Conservation (phyloP, 2,113 vertebrate genomes). For the Actenoides lindsayi region DNA sequence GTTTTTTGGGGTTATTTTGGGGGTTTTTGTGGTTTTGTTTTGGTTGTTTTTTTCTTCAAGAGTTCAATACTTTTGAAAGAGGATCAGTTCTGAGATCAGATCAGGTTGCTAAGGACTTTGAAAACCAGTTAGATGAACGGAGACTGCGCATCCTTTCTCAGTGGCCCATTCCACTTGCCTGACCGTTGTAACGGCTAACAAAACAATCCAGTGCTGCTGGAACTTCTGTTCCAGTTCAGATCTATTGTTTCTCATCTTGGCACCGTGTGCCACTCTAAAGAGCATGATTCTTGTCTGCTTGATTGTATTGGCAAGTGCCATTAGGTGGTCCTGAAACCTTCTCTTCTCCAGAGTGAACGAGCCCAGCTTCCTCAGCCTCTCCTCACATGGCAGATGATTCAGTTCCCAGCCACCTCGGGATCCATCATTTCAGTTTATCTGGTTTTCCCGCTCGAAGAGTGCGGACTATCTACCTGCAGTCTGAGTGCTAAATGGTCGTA, state of each 20-base stretch:
- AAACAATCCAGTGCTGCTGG: not conserved
- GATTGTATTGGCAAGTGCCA: not conserved
- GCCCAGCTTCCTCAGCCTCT: not conserved
- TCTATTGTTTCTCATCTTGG: not conserved
- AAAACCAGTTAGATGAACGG: not conserved
- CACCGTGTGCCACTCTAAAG: not conserved
- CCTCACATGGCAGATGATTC: not conserved
- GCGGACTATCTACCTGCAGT: not conserved
- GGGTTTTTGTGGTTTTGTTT: too few species aligned
- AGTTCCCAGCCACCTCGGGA: accelerated
- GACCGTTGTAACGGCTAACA: not conserved
- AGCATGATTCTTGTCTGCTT: not conserved
- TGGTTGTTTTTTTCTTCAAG: not conserved
- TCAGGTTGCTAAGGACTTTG: not conserved
- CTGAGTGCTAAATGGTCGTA: not conserved
- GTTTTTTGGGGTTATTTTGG: too few species aligned
- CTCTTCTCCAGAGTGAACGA: not conserved
- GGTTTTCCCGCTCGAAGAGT: not conserved
- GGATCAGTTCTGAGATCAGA: not conserved
- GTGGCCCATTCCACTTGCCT: not conserved
- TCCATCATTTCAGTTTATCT: not conserved
- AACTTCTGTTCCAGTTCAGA: not conserved
- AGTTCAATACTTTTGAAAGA: not conserved
- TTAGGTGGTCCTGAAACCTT: not conserved
- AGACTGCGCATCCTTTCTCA: not conserved